A percentile compares a stretch with the other conserved stretches of the same genome.
Evolutionary conservation across 2,113 vertebrate species (phyloP).

Genomic region (Taxidea taxus): DNA sequence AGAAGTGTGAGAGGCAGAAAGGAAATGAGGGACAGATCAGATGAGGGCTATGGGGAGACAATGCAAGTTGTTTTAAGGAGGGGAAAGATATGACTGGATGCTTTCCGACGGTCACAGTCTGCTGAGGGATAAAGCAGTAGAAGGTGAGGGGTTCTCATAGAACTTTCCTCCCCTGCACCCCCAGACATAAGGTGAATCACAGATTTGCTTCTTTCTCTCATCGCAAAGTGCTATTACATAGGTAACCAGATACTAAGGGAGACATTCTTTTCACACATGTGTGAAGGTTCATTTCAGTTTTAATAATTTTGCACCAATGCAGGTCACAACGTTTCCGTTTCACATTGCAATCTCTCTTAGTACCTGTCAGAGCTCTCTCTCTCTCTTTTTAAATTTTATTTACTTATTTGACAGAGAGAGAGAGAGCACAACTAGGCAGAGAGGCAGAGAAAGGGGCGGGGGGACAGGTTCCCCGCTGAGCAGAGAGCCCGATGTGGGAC

Average conservation of each 20-base stretch:
- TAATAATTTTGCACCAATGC: not conserved
- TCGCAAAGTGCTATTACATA: not conserved
- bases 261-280: not conserved
- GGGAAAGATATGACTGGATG: too few relatives aligned
- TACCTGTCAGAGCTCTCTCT: not conserved
- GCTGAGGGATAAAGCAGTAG: not conserved
- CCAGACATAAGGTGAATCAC: not conserved
- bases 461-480: too few relatives aligned
- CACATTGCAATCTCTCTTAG: not conserved
- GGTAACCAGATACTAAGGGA: not conserved
- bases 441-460: too few relatives aligned
- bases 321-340: not conserved
- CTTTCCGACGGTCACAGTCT: not conserved
- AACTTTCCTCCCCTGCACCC: rapidly evolving
- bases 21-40: rapidly evolving
- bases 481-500: too few relatives aligned
- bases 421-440: too few relatives aligned
- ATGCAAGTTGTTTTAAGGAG: rapidly evolving
- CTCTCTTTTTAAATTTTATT: not conserved
- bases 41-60: not conserved
- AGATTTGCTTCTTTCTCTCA: not conserved
- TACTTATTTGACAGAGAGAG: too few relatives aligned
- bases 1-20: not conserved
- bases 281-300: not conserved
- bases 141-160: not conserved